Percentiles rank a stretch among this genome's conserved stretches.
Evolutionary conservation across 1,140 invertebrate species (phyloP).

Genomic region (Tetranychus urticae): DNA sequence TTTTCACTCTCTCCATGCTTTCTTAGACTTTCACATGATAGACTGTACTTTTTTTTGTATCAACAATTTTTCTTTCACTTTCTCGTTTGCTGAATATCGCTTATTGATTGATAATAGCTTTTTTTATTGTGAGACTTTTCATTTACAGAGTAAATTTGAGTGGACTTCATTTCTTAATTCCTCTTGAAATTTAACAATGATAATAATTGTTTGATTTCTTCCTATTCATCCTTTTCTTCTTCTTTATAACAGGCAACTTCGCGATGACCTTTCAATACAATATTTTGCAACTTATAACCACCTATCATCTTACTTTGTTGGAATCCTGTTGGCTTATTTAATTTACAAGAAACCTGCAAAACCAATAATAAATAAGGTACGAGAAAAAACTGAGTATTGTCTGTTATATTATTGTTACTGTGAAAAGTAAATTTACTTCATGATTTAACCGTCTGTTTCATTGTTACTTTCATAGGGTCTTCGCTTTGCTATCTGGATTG

Average conservation of each 20-base stretch:
- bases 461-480: neutral
- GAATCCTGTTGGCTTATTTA: neutral
- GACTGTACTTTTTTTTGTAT: too few relatives aligned
- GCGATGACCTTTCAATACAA: neutral
- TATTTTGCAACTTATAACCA: conserved; percentile 1
- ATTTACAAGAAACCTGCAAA: neutral
- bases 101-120: too few relatives aligned
- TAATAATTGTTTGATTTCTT: neutral
- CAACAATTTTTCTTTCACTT: too few relatives aligned
- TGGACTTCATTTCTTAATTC: too few relatives aligned
- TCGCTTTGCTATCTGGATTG: neutral
- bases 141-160: too few relatives aligned
- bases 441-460: neutral
- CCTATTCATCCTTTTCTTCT: neutral
- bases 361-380: neutral
- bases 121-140: too few relatives aligned
- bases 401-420: neutral
- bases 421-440: neutral
- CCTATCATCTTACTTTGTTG: conserved; percentile 4
- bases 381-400: neutral
- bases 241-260: conserved; percentile 4
- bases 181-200: too few relatives aligned
- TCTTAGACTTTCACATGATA: too few relatives aligned
- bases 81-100: too few relatives aligned
- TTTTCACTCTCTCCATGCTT: too few relatives aligned